Conservation (phyloP, 1,140 invertebrate genomes). For the Limonius californicus region DNA sequence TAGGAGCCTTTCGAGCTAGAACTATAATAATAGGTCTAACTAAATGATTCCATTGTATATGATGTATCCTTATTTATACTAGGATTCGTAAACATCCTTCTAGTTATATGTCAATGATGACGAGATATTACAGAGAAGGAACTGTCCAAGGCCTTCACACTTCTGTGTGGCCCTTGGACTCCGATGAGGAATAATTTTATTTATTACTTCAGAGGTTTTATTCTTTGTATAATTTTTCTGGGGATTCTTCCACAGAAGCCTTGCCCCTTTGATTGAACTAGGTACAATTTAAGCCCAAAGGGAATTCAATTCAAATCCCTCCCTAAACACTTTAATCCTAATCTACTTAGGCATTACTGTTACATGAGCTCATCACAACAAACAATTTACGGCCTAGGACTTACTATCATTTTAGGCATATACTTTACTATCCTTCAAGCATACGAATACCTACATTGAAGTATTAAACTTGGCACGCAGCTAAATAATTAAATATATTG, state of each 20-base stretch:
- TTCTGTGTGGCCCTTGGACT: slow-evolving; percentile 49
- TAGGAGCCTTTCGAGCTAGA: slow-evolving; percentile 48
- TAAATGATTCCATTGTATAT: slow-evolving; percentile 52
- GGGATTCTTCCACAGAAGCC: slow-evolving; percentile 60
- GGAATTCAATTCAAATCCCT: slow-evolving; percentile 42
- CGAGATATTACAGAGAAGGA: slow-evolving; percentile 58
- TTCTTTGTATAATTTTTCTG: slow-evolving; percentile 63
- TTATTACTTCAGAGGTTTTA: slow-evolving; percentile 61
- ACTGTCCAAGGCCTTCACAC: slow-evolving; percentile 51
- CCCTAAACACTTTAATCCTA: too few relatives aligned
- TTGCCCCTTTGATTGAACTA: slow-evolving; percentile 60
- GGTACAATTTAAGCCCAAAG: slow-evolving; percentile 55
- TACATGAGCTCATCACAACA: too few relatives aligned
- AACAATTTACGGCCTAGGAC: too few relatives aligned
- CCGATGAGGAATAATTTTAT: slow-evolving; percentile 58
- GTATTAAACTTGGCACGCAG: too few relatives aligned
- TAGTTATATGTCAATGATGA: slow-evolving; percentile 60
- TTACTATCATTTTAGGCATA: too few relatives aligned
- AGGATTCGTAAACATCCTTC: slow-evolving; percentile 47
- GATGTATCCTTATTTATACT: slow-evolving; percentile 48
- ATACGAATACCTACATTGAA: too few relatives aligned
- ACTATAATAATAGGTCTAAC: slow-evolving; percentile 47
- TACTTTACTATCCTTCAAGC: too few relatives aligned
- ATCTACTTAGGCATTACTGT: too few relatives aligned
- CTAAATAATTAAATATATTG: too few relatives aligned